phyloP scores from a whole-genome alignment of 2,113 vertebrate species.

The Periophthalmodon schlosseri region DNA sequence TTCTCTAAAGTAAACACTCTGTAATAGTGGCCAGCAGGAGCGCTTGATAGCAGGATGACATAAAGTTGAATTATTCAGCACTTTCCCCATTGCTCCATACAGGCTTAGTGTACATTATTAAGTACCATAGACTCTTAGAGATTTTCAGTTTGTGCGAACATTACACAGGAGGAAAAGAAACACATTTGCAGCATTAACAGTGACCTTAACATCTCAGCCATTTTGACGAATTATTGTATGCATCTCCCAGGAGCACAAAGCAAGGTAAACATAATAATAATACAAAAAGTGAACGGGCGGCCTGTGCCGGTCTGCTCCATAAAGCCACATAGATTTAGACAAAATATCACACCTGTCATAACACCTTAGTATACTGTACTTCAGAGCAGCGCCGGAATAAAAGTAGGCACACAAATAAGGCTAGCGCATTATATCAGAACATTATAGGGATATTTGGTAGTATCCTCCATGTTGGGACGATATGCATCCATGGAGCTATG shows the following conservation, averaged over 20 bases:
- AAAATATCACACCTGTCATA: conserved; percentile 68
- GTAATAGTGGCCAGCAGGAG: conserved; percentile 20
- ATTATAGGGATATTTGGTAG: neutral
- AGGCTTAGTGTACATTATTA: conserved; percentile 46
- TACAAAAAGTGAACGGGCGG: neutral
- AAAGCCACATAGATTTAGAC: conserved; percentile 41
- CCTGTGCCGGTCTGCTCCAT: conserved; percentile 26
- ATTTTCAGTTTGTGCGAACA: conserved; percentile 25
- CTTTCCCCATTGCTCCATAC: conserved; percentile 28
- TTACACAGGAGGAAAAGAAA: conserved; percentile 20
- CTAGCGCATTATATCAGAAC: neutral
- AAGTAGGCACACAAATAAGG: conserved; percentile 20
- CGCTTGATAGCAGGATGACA: conserved; percentile 29
- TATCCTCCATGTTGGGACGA: neutral
- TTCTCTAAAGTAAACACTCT: conserved; percentile 19
- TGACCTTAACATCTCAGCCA: conserved; percentile 27
- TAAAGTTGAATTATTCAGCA: conserved; percentile 61
- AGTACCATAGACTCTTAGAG: conserved; percentile 38
- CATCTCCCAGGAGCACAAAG: conserved; percentile 35
- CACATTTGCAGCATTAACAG: conserved; percentile 26
- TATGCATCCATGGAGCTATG: no score
- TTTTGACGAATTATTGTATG: conserved; percentile 42
- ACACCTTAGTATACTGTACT: conserved; percentile 36
- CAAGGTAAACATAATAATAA: conserved; percentile 38
- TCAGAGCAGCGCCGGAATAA: conserved; percentile 37